Percentiles rank a stretch among this genome's conserved stretches.
These are phyloP conservation scores for Smittia sp. DNA, from an alignment of 2,888 invertebrate genomes.

Conservation along the genomic window DNA sequence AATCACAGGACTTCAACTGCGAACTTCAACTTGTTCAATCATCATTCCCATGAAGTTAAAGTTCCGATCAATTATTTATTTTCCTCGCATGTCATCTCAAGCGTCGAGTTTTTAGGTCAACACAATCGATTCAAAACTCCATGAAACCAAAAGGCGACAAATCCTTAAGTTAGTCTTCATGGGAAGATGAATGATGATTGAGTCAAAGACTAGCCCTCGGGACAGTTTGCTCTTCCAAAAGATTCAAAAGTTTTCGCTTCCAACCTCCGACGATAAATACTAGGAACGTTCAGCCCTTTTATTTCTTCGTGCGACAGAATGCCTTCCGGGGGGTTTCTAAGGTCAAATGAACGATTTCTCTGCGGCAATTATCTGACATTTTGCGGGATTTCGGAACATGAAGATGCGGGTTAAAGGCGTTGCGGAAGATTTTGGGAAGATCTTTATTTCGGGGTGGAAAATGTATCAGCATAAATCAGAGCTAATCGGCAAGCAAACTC, in stretches of 20 bases:
- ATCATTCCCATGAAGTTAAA: too few relatives aligned
- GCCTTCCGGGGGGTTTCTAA: slow-evolving; percentile 16
- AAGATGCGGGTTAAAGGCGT: slow-evolving; percentile 13
- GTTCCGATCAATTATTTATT: too few relatives aligned
- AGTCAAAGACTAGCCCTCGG: slow-evolving; percentile 9
- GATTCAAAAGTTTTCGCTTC: not conserved
- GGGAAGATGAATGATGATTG: slow-evolving; percentile 38
- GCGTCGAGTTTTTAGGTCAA: too few relatives aligned
- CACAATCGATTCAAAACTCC: too few relatives aligned
- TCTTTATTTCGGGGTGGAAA: not conserved
- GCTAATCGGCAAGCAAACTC: not conserved
- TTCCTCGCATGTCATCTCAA: too few relatives aligned
- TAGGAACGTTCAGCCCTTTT: not conserved
- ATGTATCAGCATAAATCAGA: not conserved
- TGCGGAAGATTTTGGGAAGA: not conserved
- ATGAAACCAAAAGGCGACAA: too few relatives aligned
- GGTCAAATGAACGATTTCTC: slow-evolving; percentile 26
- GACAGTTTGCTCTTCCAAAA: not conserved
- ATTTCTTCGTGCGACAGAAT: not conserved
- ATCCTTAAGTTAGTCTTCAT: too few relatives aligned
- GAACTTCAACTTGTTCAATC: too few relatives aligned
- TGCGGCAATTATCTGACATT: slow-evolving; percentile 17
- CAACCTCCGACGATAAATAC: not conserved
- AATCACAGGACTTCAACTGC: too few relatives aligned
- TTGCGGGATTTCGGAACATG: not conserved